Conservation (phyloP, 2,797 vertebrate genomes). For the Paedocypris micromegethes region DNA sequence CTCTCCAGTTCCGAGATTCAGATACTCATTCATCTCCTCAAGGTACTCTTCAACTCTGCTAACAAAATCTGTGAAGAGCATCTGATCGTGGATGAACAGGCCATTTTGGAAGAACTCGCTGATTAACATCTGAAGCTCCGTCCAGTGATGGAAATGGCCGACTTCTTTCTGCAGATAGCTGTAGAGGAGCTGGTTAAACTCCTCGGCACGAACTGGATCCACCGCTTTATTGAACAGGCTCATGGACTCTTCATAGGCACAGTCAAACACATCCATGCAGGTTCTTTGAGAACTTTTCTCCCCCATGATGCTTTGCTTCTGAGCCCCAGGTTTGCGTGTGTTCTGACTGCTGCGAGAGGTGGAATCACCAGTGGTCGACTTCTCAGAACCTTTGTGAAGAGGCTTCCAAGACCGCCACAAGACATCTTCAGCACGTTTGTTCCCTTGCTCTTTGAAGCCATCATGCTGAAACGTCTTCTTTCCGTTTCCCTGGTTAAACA, state of each 20-base stretch:
- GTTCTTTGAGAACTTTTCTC: constrained; percentile 62
- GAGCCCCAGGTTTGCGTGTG: constrained; percentile 61
- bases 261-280: constrained; percentile 79
- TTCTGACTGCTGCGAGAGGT: constrained; percentile 52
- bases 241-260: constrained; percentile 81
- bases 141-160: constrained; percentile 86
- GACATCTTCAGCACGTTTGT: constrained; percentile 52
- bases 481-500: constrained; percentile 71
- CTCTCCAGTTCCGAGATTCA: constrained; percentile 63
- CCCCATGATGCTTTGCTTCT: constrained; percentile 47
- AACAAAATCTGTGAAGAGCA: constrained; percentile 94
- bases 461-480: constrained; percentile 34
- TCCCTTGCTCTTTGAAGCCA: constrained; percentile 52
- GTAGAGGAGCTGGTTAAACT: constrained; percentile 81
- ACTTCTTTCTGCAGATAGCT: constrained; percentile 86
- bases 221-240: constrained; percentile 79
- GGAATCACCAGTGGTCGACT: constrained; percentile 43
- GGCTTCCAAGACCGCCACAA: constrained; percentile 61
- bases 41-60: constrained; percentile 85
- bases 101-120: constrained; percentile 85
- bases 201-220: constrained; percentile 82
- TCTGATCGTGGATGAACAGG: constrained; percentile 89
- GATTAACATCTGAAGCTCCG: constrained; percentile 84
- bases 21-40: constrained; percentile 80
- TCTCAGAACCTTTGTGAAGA: constrained; percentile 51